These are phyloP conservation scores for Syngnathus typhle DNA, from an alignment of 2,113 vertebrate species.

Conservation along the genomic window DNA sequence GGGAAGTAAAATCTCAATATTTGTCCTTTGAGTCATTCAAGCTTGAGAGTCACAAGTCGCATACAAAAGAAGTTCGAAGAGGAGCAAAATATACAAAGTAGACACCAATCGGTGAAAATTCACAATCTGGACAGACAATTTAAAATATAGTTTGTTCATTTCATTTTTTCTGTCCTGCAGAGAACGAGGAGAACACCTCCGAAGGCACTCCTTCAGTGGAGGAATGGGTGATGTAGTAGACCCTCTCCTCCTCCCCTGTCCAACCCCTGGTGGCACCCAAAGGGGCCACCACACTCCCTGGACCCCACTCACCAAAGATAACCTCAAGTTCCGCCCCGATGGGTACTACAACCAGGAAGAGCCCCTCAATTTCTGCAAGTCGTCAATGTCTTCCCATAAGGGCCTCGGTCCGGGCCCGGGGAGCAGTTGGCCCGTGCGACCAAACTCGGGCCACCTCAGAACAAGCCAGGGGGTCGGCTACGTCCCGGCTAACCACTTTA, in stretches of 20 bases:
- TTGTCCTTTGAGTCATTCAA: slow-evolving; percentile 52
- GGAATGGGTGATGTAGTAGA: slow-evolving; percentile 69
- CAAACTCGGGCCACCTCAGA: slow-evolving; percentile 53
- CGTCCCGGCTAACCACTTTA: slow-evolving; percentile 58
- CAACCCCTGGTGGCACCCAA: slow-evolving; percentile 63
- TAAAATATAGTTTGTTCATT: too few relatives aligned
- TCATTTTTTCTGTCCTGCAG: slow-evolving; percentile 27
- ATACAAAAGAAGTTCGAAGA: neutral
- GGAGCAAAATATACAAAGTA: neutral
- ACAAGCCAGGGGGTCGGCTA: slow-evolving; percentile 51
- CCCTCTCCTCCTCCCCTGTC: slow-evolving; percentile 57
- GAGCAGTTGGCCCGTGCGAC: slow-evolving; percentile 64
- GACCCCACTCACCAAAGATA: slow-evolving; percentile 70
- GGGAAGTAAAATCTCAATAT: slow-evolving; percentile 42
- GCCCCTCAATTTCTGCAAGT: slow-evolving; percentile 67
- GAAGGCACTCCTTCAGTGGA: slow-evolving; percentile 52
- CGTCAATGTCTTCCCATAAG: slow-evolving; percentile 67
- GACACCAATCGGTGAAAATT: neutral
- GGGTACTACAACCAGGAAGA: slow-evolving; percentile 68
- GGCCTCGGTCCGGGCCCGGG: slow-evolving; percentile 54
- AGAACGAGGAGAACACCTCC: slow-evolving; percentile 62
- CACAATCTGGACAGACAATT: neutral
- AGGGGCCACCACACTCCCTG: slow-evolving; percentile 72
- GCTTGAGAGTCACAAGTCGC: slow-evolving; percentile 8
- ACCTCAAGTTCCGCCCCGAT: slow-evolving; percentile 67